A percentile compares a stretch with the other conserved stretches of the same genome.
These are phyloP conservation scores for Tachyglossus aculeatus DNA, from an alignment of 2,797 vertebrate genomes.

Conservation along the genomic window DNA sequence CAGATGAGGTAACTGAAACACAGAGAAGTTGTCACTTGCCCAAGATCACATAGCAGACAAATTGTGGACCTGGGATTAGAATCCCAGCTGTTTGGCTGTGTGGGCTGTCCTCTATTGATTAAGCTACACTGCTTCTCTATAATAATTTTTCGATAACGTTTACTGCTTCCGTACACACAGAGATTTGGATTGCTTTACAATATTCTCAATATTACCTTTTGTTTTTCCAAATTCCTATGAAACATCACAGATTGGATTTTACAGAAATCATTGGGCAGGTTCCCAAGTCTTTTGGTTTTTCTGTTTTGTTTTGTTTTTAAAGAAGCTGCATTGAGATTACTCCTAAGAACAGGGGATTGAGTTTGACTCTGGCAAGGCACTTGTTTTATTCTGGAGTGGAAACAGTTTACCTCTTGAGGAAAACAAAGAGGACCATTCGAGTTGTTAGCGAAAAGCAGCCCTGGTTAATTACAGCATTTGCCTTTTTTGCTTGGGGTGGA, in stretches of 20 bases:
- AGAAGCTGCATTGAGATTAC: background rate
- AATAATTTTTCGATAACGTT: no score
- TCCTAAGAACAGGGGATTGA: background rate
- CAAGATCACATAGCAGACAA: no score
- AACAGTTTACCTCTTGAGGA: background rate
- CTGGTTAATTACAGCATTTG: background rate
- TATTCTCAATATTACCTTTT: background rate
- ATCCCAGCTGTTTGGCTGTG: no score
- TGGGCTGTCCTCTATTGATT: no score
- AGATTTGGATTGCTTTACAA: background rate
- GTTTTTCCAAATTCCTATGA: constrained; percentile 25
- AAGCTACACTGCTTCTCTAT: no score
- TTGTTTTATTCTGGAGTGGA: background rate
- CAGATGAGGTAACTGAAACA: no score
- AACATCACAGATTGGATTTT: constrained; percentile 42
- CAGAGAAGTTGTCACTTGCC: no score
- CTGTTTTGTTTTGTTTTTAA: background rate
- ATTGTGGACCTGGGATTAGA: no score
- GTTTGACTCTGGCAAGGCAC: background rate
- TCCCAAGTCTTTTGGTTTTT: background rate
- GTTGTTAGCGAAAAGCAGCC: background rate
- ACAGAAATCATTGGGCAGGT: constrained; percentile 6
- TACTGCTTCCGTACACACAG: no score
- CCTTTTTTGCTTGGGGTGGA: background rate
- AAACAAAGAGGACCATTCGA: accelerated